Conservation (phyloP, 2,888 invertebrate genomes). For the Pandemis cinnamomeana region DNA sequence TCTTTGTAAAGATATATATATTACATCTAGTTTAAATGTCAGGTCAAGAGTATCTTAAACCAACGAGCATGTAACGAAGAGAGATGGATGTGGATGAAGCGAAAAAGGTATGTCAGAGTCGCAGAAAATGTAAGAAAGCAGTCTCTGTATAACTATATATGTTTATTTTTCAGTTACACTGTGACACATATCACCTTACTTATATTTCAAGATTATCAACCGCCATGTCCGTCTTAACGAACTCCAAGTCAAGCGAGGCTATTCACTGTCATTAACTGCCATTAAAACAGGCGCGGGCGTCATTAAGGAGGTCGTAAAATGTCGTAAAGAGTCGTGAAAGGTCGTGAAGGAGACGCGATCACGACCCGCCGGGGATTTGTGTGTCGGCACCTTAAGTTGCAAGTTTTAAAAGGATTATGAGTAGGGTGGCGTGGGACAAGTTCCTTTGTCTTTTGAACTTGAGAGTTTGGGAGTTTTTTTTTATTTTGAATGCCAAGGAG, state of each 20-base stretch:
- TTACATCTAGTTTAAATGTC: no score
- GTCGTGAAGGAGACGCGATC: constrained; percentile 29
- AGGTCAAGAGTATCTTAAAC: no score
- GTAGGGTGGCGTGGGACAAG: constrained; percentile 28
- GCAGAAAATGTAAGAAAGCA: no score
- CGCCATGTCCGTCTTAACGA: constrained; percentile 22
- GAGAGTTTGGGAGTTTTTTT: background rate
- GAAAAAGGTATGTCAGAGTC: no score
- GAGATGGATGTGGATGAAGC: no score
- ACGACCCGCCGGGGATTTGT: constrained; percentile 58
- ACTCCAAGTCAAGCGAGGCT: constrained; percentile 50
- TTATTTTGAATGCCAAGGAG: background rate
- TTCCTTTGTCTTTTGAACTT: constrained; percentile 24
- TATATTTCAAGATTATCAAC: constrained; percentile 23
- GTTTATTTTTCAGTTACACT: background rate
- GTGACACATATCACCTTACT: background rate
- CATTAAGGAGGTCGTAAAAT: constrained; percentile 46
- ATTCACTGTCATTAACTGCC: constrained; percentile 68
- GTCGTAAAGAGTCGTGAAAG: constrained; percentile 49
- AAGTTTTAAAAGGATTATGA: constrained; percentile 46
- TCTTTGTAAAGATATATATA: no score
- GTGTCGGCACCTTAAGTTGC: constrained; percentile 42
- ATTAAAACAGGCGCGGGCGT: constrained; percentile 62
- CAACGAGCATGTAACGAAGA: no score
- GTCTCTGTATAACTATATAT: background rate